Percentiles rank a stretch among this genome's conserved stretches.
phyloP scores from a whole-genome alignment of 2,113 vertebrate genomes.

The Otolemur garnettii region DNA sequence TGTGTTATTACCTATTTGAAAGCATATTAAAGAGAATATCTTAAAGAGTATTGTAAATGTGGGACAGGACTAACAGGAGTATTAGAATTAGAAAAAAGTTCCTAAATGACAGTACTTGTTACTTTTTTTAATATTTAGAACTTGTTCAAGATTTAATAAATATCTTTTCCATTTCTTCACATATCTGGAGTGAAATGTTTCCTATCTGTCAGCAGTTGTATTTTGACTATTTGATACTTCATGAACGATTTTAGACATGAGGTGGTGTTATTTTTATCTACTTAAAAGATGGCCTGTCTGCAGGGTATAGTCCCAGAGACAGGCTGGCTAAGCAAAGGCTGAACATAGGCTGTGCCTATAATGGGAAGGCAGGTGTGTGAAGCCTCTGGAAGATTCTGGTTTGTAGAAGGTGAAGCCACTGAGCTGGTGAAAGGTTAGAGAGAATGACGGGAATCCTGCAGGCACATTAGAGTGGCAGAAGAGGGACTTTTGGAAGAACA shows the following conservation, averaged over 20 bases:
- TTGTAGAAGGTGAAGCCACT: not conserved
- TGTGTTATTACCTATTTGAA: not conserved
- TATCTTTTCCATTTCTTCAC: not conserved
- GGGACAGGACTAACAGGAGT: not conserved
- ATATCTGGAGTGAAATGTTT: not conserved
- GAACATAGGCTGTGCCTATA: not conserved
- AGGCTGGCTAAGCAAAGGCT: not conserved
- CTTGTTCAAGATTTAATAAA: not conserved
- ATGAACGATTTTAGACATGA: not conserved
- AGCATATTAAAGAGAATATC: not conserved
- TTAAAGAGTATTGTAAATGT: not conserved
- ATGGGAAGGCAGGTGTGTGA: not conserved
- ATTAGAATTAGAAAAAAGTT: not conserved
- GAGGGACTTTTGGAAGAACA: not conserved
- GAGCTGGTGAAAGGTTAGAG: not conserved
- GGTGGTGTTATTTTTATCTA: not conserved
- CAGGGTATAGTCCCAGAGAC: not conserved
- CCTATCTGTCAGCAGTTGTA: not conserved
- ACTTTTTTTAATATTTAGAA: slow-evolving; percentile 38
- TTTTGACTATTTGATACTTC: not conserved
- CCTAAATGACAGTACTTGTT: not conserved
- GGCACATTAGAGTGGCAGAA: not conserved
- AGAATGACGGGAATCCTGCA: not conserved
- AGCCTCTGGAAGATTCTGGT: not conserved
- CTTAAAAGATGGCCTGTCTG: not conserved